Conservation (phyloP, 2,888 invertebrate species). For the Allygus modestus region DNA sequence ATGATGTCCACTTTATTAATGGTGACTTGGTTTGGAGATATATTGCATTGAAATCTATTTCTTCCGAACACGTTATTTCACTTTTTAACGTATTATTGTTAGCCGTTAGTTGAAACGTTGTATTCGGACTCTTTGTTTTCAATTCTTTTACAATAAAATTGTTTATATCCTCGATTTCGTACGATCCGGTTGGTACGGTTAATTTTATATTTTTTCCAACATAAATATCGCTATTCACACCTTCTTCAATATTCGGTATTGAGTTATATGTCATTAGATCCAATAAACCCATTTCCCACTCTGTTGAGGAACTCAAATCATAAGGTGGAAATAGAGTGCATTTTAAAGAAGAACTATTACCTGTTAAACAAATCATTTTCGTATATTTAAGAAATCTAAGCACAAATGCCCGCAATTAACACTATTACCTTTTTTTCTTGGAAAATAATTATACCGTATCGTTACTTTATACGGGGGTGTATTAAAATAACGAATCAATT, state of each 20-base stretch:
- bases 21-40: slow-evolving; percentile 6
- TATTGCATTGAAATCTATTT: slow-evolving; percentile 10
- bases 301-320: not conserved
- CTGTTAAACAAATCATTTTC: slow-evolving; percentile 46
- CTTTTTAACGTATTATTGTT: slow-evolving; percentile 51
- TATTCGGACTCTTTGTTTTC: not conserved
- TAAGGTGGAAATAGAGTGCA: slow-evolving; percentile 36
- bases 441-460: slow-evolving; percentile 31
- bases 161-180: slow-evolving; percentile 26
- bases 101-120: not conserved
- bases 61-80: slow-evolving; percentile 6
- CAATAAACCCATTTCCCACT: slow-evolving; percentile 51
- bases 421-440: not conserved
- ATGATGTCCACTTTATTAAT: slow-evolving; percentile 35
- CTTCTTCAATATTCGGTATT: slow-evolving; percentile 51
- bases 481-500: not conserved
- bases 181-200: slow-evolving; percentile 16
- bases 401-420: slow-evolving; percentile 35
- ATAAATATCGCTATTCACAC: slow-evolving; percentile 32
- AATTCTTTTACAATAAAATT: slow-evolving; percentile 16
- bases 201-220: slow-evolving; percentile 13
- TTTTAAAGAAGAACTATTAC: slow-evolving; percentile 39
- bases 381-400: not conserved
- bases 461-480: not conserved
- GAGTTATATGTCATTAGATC: slow-evolving; percentile 54